Evolutionary conservation across 2,113 vertebrate species (phyloP).

Genomic region (Rhinoptilus africanus): DNA sequence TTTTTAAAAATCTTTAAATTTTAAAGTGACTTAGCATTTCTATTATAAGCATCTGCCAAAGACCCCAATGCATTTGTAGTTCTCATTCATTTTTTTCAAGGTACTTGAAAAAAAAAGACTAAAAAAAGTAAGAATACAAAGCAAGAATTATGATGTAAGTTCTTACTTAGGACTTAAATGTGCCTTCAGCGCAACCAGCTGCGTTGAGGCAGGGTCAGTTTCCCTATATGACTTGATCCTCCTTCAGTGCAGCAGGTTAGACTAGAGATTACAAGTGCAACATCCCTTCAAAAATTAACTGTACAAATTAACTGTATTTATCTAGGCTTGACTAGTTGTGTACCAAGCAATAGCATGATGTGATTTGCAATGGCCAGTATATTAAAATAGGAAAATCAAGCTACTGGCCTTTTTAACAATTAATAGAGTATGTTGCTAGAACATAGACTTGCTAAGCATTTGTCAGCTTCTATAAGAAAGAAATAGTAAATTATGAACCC

Average conservation of each 20-base stretch:
- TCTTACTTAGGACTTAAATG: neutral
- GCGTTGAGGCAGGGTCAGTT: neutral
- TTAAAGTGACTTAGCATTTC: neutral
- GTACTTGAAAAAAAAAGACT: neutral
- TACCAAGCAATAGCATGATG: neutral
- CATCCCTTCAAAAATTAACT: neutral
- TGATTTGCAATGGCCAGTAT: neutral
- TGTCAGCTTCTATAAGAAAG: neutral
- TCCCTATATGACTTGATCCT: neutral
- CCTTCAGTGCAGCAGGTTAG: neutral
- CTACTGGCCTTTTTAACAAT: neutral
- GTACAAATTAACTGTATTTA: neutral
- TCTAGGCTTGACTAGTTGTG: neutral
- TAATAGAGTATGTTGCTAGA: neutral
- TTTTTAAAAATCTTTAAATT: neutral
- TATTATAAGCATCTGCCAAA: neutral
- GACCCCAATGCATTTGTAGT: neutral
- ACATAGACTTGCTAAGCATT: neutral
- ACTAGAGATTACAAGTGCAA: neutral
- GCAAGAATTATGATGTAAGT: neutral
- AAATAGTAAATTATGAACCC: neutral
- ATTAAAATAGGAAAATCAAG: neutral
- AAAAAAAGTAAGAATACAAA: neutral
- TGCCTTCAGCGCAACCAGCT: neutral
- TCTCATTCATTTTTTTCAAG: neutral